phyloP scores from a whole-genome alignment of 2,113 vertebrate genomes.

The Poeciliopsis occidentalis region DNA sequence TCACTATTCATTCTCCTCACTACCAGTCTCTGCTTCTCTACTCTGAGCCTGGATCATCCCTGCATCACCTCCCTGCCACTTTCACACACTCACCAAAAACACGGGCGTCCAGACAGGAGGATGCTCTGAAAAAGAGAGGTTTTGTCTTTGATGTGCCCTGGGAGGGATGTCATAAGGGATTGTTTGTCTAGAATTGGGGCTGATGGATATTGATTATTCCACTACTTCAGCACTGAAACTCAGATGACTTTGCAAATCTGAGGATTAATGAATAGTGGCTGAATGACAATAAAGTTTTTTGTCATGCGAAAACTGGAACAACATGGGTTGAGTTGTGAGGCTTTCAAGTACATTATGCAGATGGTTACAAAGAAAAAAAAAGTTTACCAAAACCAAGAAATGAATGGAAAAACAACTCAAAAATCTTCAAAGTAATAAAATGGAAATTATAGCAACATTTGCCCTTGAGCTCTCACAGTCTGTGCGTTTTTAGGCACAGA shows the following conservation, averaged over 20 bases:
- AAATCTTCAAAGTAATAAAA: background rate
- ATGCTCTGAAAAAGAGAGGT: slow-evolving; percentile 34
- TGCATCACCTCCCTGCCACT: slow-evolving; percentile 55
- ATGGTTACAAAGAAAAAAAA: background rate
- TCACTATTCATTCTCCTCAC: slow-evolving; percentile 76
- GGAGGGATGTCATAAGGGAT: slow-evolving; percentile 46
- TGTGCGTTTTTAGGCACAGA: no score
- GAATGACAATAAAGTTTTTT: background rate
- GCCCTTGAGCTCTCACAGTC: no score
- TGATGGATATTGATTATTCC: slow-evolving; percentile 54
- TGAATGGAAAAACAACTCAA: background rate
- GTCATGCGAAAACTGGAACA: no score
- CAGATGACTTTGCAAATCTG: slow-evolving; percentile 16
- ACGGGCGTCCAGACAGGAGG: slow-evolving; percentile 52
- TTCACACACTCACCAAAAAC: slow-evolving; percentile 52
- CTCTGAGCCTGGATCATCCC: slow-evolving; percentile 61
- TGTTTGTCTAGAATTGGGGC: slow-evolving; percentile 39
- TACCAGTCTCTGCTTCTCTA: slow-evolving; percentile 37
- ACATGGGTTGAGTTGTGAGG: no score
- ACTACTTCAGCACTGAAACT: slow-evolving; percentile 24
- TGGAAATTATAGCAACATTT: no score
- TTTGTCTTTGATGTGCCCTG: slow-evolving; percentile 60
- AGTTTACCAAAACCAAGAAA: background rate
- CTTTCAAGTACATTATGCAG: no score
- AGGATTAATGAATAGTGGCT: background rate